Evolutionary conservation across 2,113 vertebrate species (phyloP).

Genomic region (Indicator indicator): DNA sequence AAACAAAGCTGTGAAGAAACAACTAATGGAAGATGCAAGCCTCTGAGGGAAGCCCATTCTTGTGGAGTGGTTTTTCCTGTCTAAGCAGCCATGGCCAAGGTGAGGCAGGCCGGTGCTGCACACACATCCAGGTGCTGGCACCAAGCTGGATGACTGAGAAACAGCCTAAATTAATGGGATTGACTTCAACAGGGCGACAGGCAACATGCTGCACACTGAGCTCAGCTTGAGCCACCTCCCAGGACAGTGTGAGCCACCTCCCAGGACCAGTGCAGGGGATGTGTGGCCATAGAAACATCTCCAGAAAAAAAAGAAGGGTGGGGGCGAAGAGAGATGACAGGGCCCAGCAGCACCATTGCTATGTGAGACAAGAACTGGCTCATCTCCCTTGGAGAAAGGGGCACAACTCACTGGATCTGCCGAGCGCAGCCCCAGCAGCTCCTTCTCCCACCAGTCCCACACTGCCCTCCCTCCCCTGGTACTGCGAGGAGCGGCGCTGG

Average conservation of each 20-base stretch:
- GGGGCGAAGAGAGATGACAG: not conserved
- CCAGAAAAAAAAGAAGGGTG: not conserved
- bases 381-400: not conserved
- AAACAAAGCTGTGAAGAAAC: not conserved
- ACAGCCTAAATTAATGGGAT: not conserved
- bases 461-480: rapidly evolving
- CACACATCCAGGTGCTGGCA: not conserved
- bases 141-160: not conserved
- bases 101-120: not conserved
- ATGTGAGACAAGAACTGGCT: not conserved
- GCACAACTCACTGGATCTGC: not conserved
- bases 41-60: not conserved
- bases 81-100: not conserved
- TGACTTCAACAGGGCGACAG: not conserved
- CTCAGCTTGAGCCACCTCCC: not conserved
- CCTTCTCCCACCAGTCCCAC: not conserved
- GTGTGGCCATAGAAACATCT: not conserved
- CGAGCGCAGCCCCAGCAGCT: rapidly evolving
- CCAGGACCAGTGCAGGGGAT: rapidly evolving
- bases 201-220: not conserved
- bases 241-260: not conserved
- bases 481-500: not conserved
- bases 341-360: not conserved
- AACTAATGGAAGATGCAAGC: not conserved
- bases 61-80: not conserved